Percentiles rank a stretch among this genome's conserved stretches.
Evolutionary conservation across 2,888 invertebrate genomes (phyloP).

Genomic region (Imbricaverruca yamaguchii): DNA sequence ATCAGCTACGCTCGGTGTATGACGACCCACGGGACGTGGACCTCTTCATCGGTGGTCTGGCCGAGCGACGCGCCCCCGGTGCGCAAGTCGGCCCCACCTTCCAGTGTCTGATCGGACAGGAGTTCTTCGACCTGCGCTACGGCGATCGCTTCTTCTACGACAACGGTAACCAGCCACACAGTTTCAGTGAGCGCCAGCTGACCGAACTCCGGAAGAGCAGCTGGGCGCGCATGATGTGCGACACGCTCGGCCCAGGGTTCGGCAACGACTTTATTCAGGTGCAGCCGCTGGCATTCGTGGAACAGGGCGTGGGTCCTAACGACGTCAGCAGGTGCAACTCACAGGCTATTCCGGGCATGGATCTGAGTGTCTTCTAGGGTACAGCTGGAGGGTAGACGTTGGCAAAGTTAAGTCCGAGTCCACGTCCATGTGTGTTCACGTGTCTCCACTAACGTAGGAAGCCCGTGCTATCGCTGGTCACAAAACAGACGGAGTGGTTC

Average conservation of each 20-base stretch:
- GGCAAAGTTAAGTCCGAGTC: no score
- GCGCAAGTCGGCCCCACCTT: constrained; percentile 6
- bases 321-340: not conserved
- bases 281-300: constrained; percentile 44
- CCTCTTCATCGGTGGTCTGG: constrained; percentile 13
- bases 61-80: not conserved
- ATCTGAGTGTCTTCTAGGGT: not conserved
- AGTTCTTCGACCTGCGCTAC: constrained; percentile 60
- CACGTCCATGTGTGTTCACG: no score
- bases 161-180: constrained; percentile 41
- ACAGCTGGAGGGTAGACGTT: no score
- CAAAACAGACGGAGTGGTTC: no score
- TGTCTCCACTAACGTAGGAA: no score
- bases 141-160: constrained; percentile 73
- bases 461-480: no score
- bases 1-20: not conserved
- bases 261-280: constrained; percentile 52
- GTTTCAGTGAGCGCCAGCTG: constrained; percentile 49
- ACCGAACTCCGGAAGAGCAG: constrained; percentile 53
- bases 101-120: constrained; percentile 52
- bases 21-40: not conserved
- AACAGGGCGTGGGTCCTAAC: not conserved
- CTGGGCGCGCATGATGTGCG: constrained; percentile 62
- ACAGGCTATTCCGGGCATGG: not conserved
- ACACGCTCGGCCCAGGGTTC: constrained; percentile 45